phyloP scores from a whole-genome alignment of 2,113 vertebrate species.

The Oceanites oceanicus region DNA sequence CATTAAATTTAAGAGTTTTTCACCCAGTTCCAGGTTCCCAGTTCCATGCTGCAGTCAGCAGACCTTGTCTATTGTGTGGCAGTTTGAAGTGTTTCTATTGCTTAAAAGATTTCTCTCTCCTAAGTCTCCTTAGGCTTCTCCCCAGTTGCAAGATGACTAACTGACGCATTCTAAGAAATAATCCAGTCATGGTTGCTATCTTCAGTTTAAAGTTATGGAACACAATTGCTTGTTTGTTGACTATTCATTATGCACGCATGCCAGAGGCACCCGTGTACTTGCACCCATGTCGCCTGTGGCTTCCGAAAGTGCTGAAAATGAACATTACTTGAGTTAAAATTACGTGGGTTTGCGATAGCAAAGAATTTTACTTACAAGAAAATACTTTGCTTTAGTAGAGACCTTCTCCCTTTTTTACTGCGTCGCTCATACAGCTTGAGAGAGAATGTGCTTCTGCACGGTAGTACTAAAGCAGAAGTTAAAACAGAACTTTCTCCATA shows the following conservation, averaged over 20 bases:
- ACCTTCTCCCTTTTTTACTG: not conserved
- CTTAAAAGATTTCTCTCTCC: not conserved
- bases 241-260: not conserved
- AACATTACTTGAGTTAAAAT: not conserved
- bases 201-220: not conserved
- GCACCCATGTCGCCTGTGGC: not conserved
- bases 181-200: not conserved
- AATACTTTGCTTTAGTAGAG: not conserved
- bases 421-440: not conserved
- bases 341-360: not conserved
- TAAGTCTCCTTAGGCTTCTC: not conserved
- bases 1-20: not conserved
- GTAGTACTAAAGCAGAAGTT: not conserved
- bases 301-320: not conserved
- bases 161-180: not conserved
- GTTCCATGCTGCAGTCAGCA: not conserved
- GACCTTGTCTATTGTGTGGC: not conserved
- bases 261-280: not conserved
- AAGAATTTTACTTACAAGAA: not conserved
- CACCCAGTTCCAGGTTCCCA: not conserved
- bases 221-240: not conserved
- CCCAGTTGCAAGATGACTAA: not conserved
- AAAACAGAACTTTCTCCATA: not conserved
- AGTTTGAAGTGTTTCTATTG: not conserved
- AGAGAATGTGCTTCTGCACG: not conserved